Conservation (phyloP, 2,888 invertebrate species). For the Deilephila elpenor region DNA sequence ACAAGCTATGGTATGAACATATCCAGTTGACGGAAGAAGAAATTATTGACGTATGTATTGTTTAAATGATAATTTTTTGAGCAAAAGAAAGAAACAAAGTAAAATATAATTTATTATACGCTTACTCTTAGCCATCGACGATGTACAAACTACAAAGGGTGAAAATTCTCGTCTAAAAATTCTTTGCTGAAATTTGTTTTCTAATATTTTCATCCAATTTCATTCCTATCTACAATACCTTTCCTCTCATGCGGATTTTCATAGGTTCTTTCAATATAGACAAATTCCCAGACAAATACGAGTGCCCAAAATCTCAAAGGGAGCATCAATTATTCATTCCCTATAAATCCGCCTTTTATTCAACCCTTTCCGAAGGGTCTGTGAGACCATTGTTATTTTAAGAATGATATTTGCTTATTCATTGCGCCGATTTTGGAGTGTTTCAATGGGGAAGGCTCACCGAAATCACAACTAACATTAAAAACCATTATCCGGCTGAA, state of each 20-base stretch:
- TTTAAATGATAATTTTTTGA: too few relatives aligned
- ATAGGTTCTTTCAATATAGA: background rate
- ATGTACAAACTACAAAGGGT: too few relatives aligned
- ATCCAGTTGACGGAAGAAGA: too few relatives aligned
- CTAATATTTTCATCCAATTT: background rate
- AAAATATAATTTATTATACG: too few relatives aligned
- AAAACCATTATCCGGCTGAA: conserved; percentile 60
- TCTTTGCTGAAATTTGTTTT: background rate
- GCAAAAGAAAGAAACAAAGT: too few relatives aligned
- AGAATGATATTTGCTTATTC: conserved; percentile 26
- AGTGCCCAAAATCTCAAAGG: conserved; percentile 4
- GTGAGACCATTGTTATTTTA: conserved; percentile 26
- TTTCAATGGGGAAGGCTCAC: conserved; percentile 51
- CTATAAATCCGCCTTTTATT: conserved; percentile 21
- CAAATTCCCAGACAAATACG: conserved; percentile 2
- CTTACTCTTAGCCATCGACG: too few relatives aligned
- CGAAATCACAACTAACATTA: conserved; percentile 59
- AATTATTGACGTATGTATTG: too few relatives aligned
- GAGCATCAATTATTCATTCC: conserved; percentile 22
- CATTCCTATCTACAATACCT: background rate
- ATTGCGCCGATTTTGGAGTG: conserved; percentile 27
- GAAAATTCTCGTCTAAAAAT: too few relatives aligned
- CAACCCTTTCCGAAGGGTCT: conserved; percentile 15
- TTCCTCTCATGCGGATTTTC: background rate
- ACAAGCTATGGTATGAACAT: too few relatives aligned